Conservation (phyloP, 37 sponge, comb jelly and placozoan genomes). For the Aphrocallistes beatrix region DNA sequence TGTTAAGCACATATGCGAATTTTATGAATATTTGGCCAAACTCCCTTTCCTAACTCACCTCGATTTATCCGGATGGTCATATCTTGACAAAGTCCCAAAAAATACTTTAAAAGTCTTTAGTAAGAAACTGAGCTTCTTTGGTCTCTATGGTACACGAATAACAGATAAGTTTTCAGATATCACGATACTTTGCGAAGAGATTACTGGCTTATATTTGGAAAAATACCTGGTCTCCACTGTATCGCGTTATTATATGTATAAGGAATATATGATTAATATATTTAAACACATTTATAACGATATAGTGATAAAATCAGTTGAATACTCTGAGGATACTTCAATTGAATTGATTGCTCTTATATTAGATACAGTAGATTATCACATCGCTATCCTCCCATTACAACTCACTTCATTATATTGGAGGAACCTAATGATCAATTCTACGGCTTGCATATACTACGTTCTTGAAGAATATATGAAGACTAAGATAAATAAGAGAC, state of each 20-base stretch:
- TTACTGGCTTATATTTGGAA: neutral
- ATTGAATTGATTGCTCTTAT: neutral
- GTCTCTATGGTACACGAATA: neutral
- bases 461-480: neutral
- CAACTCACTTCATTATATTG: neutral
- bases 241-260: neutral
- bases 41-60: neutral
- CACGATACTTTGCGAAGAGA: neutral
- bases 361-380: neutral
- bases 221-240: neutral
- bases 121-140: neutral
- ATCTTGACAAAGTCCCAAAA: neutral
- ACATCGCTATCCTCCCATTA: neutral
- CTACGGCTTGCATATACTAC: neutral
- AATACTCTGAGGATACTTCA: neutral
- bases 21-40: too few species aligned
- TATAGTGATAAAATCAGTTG: neutral
- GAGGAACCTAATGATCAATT: neutral
- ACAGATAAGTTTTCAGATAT: neutral
- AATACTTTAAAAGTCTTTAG: neutral
- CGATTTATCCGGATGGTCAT: neutral
- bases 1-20: too few species aligned
- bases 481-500: too few species aligned
- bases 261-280: neutral
- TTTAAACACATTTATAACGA: neutral